These are phyloP conservation scores for Schrankia costaestrigalis DNA, from an alignment of 2,888 invertebrate species.

Conservation along the genomic window DNA sequence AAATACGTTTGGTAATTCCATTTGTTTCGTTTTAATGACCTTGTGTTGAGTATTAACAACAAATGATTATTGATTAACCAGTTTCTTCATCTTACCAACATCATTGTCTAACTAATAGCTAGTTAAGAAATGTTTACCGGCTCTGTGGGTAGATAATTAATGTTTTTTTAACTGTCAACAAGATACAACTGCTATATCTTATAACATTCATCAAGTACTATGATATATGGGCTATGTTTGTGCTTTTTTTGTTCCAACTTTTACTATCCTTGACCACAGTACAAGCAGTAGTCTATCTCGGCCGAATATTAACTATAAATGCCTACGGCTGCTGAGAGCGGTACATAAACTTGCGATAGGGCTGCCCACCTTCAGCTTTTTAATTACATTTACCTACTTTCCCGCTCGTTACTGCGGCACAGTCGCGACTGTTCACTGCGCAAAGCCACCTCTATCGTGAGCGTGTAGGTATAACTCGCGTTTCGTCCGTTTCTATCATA, in stretches of 20 bases:
- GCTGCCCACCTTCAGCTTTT: too few relatives aligned
- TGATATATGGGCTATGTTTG: conserved; percentile 34
- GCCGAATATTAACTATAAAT: too few relatives aligned
- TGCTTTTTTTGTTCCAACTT: conserved; percentile 20
- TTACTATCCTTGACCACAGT: too few relatives aligned
- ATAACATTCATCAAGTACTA: conserved; percentile 40
- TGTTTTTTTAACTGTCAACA: conserved; percentile 50
- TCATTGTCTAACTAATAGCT: conserved; percentile 37
- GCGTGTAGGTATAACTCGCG: too few relatives aligned
- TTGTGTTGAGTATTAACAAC: conserved; percentile 26
- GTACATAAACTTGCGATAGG: too few relatives aligned
- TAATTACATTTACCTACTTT: too few relatives aligned
- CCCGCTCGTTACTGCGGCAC: too few relatives aligned
- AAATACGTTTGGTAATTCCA: conserved; percentile 13
- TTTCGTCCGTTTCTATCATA: too few relatives aligned
- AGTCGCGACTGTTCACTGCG: too few relatives aligned
- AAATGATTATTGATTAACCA: conserved; percentile 35
- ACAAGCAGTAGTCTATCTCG: too few relatives aligned
- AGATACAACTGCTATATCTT: conserved; percentile 40
- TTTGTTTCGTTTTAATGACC: conserved; percentile 35
- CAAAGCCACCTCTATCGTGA: too few relatives aligned
- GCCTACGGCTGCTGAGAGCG: too few relatives aligned
- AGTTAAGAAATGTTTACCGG: conserved; percentile 40
- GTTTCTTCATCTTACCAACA: conserved; percentile 26
- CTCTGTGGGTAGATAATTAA: conserved; percentile 47